Evolutionary conservation across 2,888 invertebrate genomes (phyloP), one percentile per base, ranked within the genome.

Genomic region (Muscina levida): DNA sequence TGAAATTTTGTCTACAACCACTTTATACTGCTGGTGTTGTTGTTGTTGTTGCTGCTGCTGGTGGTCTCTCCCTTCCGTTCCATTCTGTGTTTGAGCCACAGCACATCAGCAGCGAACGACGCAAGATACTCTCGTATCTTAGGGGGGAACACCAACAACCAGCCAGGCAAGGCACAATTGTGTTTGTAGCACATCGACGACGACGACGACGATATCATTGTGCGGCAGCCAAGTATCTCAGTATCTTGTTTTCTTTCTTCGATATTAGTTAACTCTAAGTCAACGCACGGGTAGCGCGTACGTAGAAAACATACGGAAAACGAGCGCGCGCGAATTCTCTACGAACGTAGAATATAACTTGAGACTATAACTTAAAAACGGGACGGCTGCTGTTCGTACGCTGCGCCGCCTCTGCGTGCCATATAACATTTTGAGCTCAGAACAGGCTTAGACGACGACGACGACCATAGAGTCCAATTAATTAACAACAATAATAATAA

Each of bases 401-500:
- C n/a, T n/a, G n/a, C n/a, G n/a, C n/a, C 3, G 31, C 31, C 44
- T 22, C 53, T 24, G 24, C 13, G 53, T 53, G 53, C 53, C 53
- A 53, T 53, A 22, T 53, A 53, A 53, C 24, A 53, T 53, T 53
- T 53, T 10, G 53, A 53, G 24, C 46, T 46, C 46, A 15, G 46
- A 53, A 57, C 57, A 44, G 44, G 11, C 37, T 57, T n/a, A 48
- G 17, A 48, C 57, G 26, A 10, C 22, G 22, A 6, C 53, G 26
- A 17, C 22, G 26, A 37, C 57, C 31, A n/a, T 15, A 57, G 62
- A 37, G 8, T 62, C 22, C 62, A 62, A 62, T 62, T 62, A 62
- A 62, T 62, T 62, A 62, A 62, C 62, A 42, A 62, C 22, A 39
- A 62, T 42, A 39, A 62, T 62, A 42, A 6, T 56, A 5, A n/a